Base-by-base conservation (phyloP, 2,888 invertebrate genomes). In the Schizotus pectinicornis region DNA sequence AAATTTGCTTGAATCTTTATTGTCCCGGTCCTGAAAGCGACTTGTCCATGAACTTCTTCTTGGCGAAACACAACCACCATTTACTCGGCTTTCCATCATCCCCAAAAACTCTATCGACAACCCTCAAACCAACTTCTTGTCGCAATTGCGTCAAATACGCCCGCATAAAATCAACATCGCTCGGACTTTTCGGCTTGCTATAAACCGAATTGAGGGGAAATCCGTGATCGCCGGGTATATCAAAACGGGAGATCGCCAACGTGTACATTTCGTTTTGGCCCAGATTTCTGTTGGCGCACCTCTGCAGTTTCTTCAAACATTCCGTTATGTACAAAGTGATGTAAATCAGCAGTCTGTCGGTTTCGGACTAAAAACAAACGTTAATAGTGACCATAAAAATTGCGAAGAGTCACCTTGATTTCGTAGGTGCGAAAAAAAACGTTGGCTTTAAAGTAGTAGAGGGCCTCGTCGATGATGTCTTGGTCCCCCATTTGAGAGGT, bases 41-140 rank as follows among this genome's bases (percentile, higher is more conserved):
- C 79, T 98, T 98, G 79, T 99, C 99, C 98, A 99, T 98, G 79
- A 99, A 99, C 85, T 96, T 97, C 87, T 97, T 96, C 78, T 97
- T 97, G 30, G 97, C 92, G 82, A 99, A 99, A 78, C 99, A 99
- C 54, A 98, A 83, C 99, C 99, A 99, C 99, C 99, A 99, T 82
- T 99, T 99, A 77, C 94, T 95, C 6, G 98, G 97, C 75, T 95
- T 96, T 6, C 95, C 96, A 77, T 94, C 94, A 64, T 92, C 92
- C 39, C 88, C 89, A 51, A 95, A 98, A 1, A 94, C 98, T 81
- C 91, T 93, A 59, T 98, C 97, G 77, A 93, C 89, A 8, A 99
- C 88, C 64, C 99, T 86, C 50, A 85, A 81, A 1, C 98, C 98
- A 30, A 95, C 93, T 81, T 99, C 99, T 81, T 98, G 97, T 56